Conservation (phyloP, 2,797 vertebrate genomes). For the Chrysocyon brachyurus region DNA sequence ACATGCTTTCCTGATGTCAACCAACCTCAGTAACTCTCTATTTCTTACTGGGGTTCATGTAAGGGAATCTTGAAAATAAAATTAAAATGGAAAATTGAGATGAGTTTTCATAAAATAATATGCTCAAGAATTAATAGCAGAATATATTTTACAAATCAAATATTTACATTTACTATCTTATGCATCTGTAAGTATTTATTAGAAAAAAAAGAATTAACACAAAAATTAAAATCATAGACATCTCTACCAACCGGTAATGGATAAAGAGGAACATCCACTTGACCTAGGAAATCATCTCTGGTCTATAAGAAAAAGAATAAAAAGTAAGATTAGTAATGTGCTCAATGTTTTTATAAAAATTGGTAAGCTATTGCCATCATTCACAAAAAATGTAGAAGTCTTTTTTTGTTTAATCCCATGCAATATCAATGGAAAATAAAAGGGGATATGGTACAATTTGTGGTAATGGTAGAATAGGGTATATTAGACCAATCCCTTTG, state of each 20-base stretch:
- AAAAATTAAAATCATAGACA: constrained; percentile 43
- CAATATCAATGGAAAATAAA: background rate
- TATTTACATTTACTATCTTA: background rate
- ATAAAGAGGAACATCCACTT: constrained; percentile 97
- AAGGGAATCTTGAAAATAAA: constrained; percentile 8
- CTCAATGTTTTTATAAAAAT: background rate
- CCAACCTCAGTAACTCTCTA: background rate
- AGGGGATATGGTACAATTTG: background rate
- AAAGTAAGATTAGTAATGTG: constrained; percentile 65
- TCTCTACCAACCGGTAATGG: constrained; percentile 93
- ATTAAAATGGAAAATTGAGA: constrained; percentile 34
- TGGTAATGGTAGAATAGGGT: background rate
- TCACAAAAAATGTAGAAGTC: background rate
- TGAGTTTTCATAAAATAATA: constrained; percentile 43
- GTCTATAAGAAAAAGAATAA: constrained; percentile 90
- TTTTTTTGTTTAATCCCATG: background rate
- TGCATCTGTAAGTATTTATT: background rate
- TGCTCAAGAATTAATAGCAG: background rate
- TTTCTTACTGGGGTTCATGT: constrained; percentile 29
- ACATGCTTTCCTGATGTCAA: background rate
- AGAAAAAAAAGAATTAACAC: constrained; percentile 1
- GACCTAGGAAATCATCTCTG: constrained; percentile 98
- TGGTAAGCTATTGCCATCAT: background rate
- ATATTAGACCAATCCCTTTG: background rate
- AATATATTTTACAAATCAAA: constrained; percentile 30